Evolutionary conservation across 2,888 invertebrate species (phyloP), one percentile per base, ranked within the genome.

Genomic region (Mystacides longicornis): DNA sequence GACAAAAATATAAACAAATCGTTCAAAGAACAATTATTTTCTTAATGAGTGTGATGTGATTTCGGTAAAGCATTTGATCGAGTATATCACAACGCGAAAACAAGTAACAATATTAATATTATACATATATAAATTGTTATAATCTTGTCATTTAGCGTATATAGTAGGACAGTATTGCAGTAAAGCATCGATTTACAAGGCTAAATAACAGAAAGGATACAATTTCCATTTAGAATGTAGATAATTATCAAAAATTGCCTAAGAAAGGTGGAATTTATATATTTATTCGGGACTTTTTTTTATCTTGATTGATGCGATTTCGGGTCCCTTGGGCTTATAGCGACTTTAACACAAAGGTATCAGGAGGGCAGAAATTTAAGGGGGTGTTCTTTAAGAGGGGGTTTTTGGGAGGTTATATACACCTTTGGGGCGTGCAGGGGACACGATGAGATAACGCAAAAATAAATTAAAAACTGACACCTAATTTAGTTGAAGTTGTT

Each of bases 401-500:
- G 16, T 14, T 37, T 14, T 37, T 7, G 27, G 5, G 27, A 27
- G 33, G 52, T 43, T 7, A 18, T 5, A 43, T 11, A 43, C 19
- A 49, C 50, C 2, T 42, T 18, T 14, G 54, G 51, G 50, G 27
- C 19, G 49, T 18, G 46, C 23, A 49, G 52, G 54, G 54, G 55
- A 37, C 53, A 55, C 58, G 52, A 49, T 27, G 27, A 60, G 60
- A 60, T 60, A 60, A 60, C 54, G 60, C 58, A 58, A 58, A 60
- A 60, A 60, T 60, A 60, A 60, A 60, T 60, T 60, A 60, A 60
- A 60, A 60, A 59, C 57, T 60, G 60, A 58, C 60, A 60, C 60
- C 60, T 60, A 60, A 60, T 60, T 60, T 60, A 60, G 55, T 55
- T 43, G 52, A 52, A 58, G 52, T 50, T 51, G 37, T 43, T 51